Percentiles rank a stretch among this genome's conserved stretches.
These are phyloP conservation scores for Eulemur rufifrons DNA, from an alignment of 2,113 vertebrate genomes.

Conservation along the genomic window DNA sequence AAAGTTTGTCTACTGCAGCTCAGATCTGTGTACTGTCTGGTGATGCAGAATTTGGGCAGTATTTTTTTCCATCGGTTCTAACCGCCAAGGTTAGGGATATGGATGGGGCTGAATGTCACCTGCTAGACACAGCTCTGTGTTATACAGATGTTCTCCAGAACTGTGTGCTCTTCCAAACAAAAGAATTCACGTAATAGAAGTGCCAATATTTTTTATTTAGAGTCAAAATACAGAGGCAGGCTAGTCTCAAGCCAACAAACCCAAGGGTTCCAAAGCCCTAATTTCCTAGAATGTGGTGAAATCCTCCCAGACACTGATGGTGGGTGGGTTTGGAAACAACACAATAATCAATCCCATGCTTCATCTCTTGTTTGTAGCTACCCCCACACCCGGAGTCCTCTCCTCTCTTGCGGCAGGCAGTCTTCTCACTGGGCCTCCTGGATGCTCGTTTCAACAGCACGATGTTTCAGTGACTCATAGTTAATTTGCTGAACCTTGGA, in stretches of 20 bases:
- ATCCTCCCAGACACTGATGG: background rate
- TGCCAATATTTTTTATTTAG: background rate
- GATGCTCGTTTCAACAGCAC: background rate
- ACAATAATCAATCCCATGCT: background rate
- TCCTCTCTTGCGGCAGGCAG: background rate
- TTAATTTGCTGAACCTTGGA: constrained; percentile 26
- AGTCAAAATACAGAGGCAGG: constrained; percentile 7
- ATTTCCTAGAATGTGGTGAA: constrained; percentile 42
- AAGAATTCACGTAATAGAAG: background rate
- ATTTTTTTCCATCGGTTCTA: background rate
- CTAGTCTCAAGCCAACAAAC: background rate
- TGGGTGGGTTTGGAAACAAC: constrained; percentile 31
- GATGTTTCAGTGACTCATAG: constrained; percentile 14
- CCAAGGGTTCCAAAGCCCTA: background rate
- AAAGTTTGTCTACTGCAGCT: background rate
- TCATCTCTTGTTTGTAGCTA: background rate
- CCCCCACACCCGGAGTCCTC: background rate
- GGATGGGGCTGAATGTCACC: background rate
- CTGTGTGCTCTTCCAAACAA: background rate
- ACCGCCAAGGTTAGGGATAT: background rate
- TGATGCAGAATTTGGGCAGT: background rate
- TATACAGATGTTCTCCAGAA: background rate
- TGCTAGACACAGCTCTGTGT: background rate
- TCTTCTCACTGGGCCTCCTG: background rate
- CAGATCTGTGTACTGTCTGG: background rate